phyloP scores from a whole-genome alignment of 2,113 vertebrate species.

The Neofelis nebulosa region DNA sequence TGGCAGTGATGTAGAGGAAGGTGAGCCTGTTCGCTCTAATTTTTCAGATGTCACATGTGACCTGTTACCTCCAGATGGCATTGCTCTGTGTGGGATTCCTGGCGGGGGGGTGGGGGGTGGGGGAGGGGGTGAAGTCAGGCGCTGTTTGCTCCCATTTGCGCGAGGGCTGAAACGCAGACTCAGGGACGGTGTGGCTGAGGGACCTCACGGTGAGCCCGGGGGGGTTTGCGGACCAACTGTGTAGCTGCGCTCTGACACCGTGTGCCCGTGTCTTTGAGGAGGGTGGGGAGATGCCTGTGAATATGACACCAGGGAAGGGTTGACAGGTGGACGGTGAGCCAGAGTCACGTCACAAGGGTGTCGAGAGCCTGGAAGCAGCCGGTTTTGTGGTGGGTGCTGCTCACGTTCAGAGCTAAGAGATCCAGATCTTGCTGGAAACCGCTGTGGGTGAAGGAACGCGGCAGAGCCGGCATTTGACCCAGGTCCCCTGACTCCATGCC shows the following conservation, averaged over 20 bases:
- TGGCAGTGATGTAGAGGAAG: not conserved
- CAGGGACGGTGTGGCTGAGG: not conserved
- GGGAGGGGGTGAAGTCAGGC: not conserved
- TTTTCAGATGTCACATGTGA: not conserved
- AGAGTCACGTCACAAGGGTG: not conserved
- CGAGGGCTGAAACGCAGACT: fast-evolving
- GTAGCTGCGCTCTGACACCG: too few species aligned
- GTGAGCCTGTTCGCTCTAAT: fast-evolving
- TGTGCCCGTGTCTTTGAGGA: not conserved
- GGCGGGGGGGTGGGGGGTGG: not conserved
- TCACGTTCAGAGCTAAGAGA: not conserved
- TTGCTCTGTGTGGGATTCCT: not conserved
- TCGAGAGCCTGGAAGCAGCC: fast-evolving
- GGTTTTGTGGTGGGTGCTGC: not conserved
- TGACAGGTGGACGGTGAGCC: not conserved
- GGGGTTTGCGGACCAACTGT: not conserved
- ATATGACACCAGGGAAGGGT: fast-evolving
- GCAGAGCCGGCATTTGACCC: not conserved
- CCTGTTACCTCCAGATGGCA: not conserved
- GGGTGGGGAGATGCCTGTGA: not conserved
- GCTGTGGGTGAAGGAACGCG: too few species aligned
- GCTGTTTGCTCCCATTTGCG: not conserved
- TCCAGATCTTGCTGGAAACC: not conserved
- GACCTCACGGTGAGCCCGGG: not conserved
- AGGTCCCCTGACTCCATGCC: not conserved